Conservation (phyloP, 2,888 invertebrate genomes). For the Eurytoma californica region DNA sequence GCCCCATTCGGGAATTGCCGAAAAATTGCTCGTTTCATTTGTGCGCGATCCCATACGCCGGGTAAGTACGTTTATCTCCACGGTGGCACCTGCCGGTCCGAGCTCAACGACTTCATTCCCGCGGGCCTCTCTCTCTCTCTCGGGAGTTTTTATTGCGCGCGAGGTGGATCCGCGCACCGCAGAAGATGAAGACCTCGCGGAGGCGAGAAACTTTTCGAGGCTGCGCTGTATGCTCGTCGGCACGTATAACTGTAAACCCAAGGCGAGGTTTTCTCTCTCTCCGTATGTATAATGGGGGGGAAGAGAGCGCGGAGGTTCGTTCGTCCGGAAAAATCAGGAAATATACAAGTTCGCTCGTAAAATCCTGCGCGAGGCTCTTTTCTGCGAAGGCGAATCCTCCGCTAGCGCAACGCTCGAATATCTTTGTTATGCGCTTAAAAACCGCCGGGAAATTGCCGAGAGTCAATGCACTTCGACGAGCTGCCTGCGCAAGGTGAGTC, state of each 20-base stretch:
- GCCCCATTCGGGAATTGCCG: too few relatives aligned
- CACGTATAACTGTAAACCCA: constrained; percentile 16
- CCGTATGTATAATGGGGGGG: constrained; percentile 9
- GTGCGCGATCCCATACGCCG: too few relatives aligned
- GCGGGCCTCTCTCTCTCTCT: neutral
- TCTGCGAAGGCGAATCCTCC: constrained; percentile 37
- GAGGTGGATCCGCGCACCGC: neutral
- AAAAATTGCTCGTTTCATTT: too few relatives aligned
- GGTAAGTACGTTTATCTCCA: too few relatives aligned
- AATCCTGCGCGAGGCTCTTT: constrained; percentile 25
- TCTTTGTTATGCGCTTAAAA: constrained; percentile 41
- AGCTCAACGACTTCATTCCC: constrained; percentile 9
- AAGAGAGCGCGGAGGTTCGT: constrained; percentile 12
- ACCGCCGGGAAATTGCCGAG: constrained; percentile 16
- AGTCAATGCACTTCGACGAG: constrained; percentile 28
- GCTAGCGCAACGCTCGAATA: constrained; percentile 15
- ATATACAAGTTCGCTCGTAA: constrained; percentile 48
- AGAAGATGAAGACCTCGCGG: neutral
- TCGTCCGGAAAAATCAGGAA: constrained; percentile 50
- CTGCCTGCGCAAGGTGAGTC: neutral
- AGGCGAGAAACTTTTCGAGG: constrained; percentile 2
- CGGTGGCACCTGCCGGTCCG: too few relatives aligned
- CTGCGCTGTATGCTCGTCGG: neutral
- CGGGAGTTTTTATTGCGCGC: neutral
- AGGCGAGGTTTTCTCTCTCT: neutral